Base-by-base conservation (phyloP, 2,888 invertebrate genomes). In the Pandemis corylana region DNA sequence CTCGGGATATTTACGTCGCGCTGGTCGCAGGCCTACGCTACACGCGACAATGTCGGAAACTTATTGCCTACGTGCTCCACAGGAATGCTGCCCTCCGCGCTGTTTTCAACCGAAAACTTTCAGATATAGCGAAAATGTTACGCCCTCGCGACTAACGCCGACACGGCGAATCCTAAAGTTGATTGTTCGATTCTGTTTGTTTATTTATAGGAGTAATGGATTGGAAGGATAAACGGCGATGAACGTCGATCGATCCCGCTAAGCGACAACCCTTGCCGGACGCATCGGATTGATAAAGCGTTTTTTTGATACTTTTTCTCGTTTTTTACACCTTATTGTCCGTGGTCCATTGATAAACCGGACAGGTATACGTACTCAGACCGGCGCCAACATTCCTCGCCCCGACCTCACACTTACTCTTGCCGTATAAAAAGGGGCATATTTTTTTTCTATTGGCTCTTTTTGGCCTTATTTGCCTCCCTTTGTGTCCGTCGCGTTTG, bases 281-380 rank as follows among this genome's bases (percentile, higher is more conserved):
- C 89, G 87, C 90, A 86, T 87, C 87, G 89, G 89, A 90, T 92
- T 94, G 94, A 94, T 94, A 92, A 93, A 93, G 92, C 89, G 87
- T 91, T 91, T 91, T 93, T 92, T 90, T 90, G 89, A 91, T 91
- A 90, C 84, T 88, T 89, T 89, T 89, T 87, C 86, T 88, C 81
- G 82, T 86, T 87, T 88, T 91, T 90, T 90, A 90, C 83, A 76
- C 84, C 89, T 92, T 90, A 90, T 94, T 93, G 91, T 90, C 88
- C 90, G 85, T 86, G 90, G 91, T 86, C 92, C 94, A 94, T 94
- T 94, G 94, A 94, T 94, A 94, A 94, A 93, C 90, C 72, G 91
- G 90, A 94, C 94, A 94, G 94, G 94, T 94, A 94, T 93, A 92
- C 90, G 92, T 93, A 94, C 94, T 94, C 94, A 93, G 94, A 93